Base-by-base conservation (phyloP, 2,113 vertebrate genomes). In the Centropristis striata region DNA sequence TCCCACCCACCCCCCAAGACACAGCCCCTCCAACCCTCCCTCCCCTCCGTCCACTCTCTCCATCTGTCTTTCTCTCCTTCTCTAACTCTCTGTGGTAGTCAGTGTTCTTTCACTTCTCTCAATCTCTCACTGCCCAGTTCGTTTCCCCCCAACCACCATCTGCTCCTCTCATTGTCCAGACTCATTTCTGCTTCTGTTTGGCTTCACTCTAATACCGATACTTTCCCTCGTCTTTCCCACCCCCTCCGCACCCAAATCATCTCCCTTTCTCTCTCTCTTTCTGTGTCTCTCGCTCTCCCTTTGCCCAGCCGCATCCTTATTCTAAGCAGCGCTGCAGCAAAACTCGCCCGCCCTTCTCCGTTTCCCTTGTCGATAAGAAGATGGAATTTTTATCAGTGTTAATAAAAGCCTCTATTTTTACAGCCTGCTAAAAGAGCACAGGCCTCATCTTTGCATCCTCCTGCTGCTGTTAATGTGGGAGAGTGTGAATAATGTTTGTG, bases 361-460 rank as follows among this genome's bases (percentile, higher is more conserved):
- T 86, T 82, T 78, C 84, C 66, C 69, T 60, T 69, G 73, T 72
- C 39, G 54, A 89, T 90, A 82, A 88, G 74, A 72, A 85, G 66
- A 91, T 80, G 78, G 86, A 85, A 68, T 84, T 86, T 84, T 87
- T 55, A 88, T 90, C 80, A 83, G 54, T 54, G 64, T 86, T 89
- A 88, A 86, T 86, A 75, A 87, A 86, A 80, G 53, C 21, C 28
- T 80, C 54, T 75, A 65, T 88, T 89, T 92, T 86, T 90, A 80
- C 39, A 75, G 71, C 55, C 72, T 10, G 27, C 71, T 75, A 32
- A 86, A 84, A 71, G 72, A 85, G 76, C 37, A 64, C 32, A 37
- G 42, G 28, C 32, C 68, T 69, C 61, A 20, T 72, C 63, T 76
- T 37, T 73, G 65, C 85, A 66, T 79, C 53, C 32, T 10, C 63